Evolutionary conservation across 1,140 invertebrate species (phyloP), one percentile per base, ranked within the genome.

Genomic region (Oryctes rhinoceros): DNA sequence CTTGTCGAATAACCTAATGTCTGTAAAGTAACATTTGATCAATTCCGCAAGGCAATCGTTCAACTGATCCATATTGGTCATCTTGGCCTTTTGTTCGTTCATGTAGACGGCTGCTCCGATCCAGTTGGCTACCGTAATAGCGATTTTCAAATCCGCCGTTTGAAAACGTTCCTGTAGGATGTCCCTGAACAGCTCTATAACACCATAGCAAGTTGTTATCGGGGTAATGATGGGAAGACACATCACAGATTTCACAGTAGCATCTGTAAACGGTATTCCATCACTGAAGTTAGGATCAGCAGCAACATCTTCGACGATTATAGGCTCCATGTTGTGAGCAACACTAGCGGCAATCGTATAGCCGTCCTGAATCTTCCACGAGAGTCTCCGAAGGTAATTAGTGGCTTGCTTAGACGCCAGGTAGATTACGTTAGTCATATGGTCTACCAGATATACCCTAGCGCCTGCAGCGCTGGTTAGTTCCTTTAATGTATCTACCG

Each of bases 101-200:
- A 89, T 88, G 65, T 90, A 88, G 0, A 88, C 88, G 1, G 89
- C 88, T 0, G 89, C 87, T 9, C 89, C 89, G 0, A 89, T 87
- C 89, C 89, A 90, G 77, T 88, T 89, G 0, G 87, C 85, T 0
- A 89, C 80, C 6, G 86, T 83, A 15, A 86, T 86, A 86, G 88
- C 82, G 5, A 82, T 76, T 62, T 81, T 80, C 13, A 83, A 24
- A 77, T 84, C 81, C 15, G 80, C 47, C 44, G 80, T 80, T 30
- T 49, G 44, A 71, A 80, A 84, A 3, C 80, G 59, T 48, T 80
- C 67, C 30, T 88, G 85, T 5, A 79, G 24, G 78, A 84, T 79
- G 0, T 87, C 88, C 79, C 88, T 83, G 78, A 88, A 90, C 49
- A 90, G 79, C 77, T 90, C 89, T 0, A 90, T 82, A 0, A 90